Evolutionary conservation across 2,888 invertebrate genomes (phyloP).

Genomic region (Globia sparganii): DNA sequence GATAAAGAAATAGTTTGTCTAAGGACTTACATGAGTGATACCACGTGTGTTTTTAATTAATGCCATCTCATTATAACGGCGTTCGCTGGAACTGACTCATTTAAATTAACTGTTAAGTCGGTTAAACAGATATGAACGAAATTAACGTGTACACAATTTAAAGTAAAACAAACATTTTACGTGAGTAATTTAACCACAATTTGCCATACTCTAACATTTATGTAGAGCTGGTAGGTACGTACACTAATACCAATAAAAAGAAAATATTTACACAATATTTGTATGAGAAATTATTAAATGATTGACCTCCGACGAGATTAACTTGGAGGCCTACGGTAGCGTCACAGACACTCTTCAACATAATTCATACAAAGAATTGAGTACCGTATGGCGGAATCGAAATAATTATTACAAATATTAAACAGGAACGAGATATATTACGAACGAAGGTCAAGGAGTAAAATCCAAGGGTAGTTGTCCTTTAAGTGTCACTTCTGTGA

Average conservation of each 20-base stretch:
- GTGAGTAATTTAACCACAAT: slow-evolving; percentile 45
- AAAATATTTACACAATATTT: slow-evolving; percentile 21
- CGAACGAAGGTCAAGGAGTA: background rate
- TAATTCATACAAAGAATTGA: slow-evolving; percentile 15
- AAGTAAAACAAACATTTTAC: slow-evolving; percentile 47
- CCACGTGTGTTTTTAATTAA: slow-evolving; percentile 63
- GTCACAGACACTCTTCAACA: slow-evolving; percentile 14
- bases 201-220: slow-evolving; percentile 18
- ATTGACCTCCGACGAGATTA: slow-evolving; percentile 20
- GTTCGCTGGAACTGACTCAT: slow-evolving; percentile 69
- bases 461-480: background rate
- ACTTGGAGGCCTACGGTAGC: slow-evolving; percentile 27
- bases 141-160: slow-evolving; percentile 49
- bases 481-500: background rate
- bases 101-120: slow-evolving; percentile 61
- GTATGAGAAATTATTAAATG: slow-evolving; percentile 1
- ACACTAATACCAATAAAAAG: slow-evolving; percentile 15
- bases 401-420: slow-evolving; percentile 4
- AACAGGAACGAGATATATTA: slow-evolving; percentile 5
- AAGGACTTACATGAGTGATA: slow-evolving; percentile 65
- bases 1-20: slow-evolving; percentile 70
- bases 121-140: slow-evolving; percentile 53
- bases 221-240: slow-evolving; percentile 12
- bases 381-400: background rate
- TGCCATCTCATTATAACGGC: slow-evolving; percentile 70